Evolutionary conservation across 1,140 invertebrate genomes (phyloP), one percentile per base, ranked within the genome.

Genomic region (Drosophila nasuta): DNA sequence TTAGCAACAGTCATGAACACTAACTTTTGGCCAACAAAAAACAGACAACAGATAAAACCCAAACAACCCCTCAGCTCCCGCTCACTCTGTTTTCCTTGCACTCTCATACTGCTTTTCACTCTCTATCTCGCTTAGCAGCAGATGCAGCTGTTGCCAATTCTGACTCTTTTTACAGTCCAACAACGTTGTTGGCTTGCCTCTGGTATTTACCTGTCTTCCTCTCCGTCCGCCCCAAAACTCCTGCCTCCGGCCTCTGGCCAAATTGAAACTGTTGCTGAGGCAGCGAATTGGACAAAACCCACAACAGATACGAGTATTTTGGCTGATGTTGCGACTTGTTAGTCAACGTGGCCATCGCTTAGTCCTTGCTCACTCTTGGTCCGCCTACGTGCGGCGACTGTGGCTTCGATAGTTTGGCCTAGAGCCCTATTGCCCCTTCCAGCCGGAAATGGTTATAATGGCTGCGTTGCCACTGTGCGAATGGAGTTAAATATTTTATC

Each of bases 1-100:
- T 83, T 69, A 59, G 52, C 72, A 76, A 76, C 81, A 76, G 67
- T 79, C 76, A 83, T 71, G 81, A 83, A 76, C 73, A 65, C 38
- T 65, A 83, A 83, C 81, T 79, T 79, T 83, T 45, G 43, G 28
- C 63, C 64, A 70, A 66, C 65, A 66, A 66, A 66, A 75, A 71
- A 38, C 59, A 67, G 52, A 33, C 54, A 67, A 67, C 57, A 57
- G 49, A 58, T 73, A 67, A 60, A 73, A 60, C 64, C 28, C 33
- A 15, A 13, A 25, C 49, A 28, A 10, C 48, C 7, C 49, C 1
- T 3, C 7, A 6, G 2, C 28, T 28, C 20, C 8, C 49, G 7
- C 11, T 51, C 49, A 11, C n/a, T 30, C n/a, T 51, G 1, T 46
- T 25, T 13, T n/a, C 3, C 6, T 20, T n/a, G 10, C 60, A 30